Base-by-base conservation (phyloP, 35 echinoderm and acorn worm species). In the Lytechinus variegatus region DNA sequence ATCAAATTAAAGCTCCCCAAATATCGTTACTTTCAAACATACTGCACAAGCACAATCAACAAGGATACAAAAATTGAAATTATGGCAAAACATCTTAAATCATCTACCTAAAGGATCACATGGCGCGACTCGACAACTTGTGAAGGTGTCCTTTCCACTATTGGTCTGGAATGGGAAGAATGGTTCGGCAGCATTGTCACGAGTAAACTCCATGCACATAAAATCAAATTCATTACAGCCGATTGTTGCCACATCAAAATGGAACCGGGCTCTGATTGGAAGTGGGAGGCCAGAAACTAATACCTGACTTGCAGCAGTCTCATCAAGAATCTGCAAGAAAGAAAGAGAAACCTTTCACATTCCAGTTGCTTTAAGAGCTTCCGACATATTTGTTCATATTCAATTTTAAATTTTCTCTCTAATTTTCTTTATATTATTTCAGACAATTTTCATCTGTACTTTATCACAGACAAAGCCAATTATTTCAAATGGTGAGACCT, bases 151-250 rank as follows among this genome's bases (percentile, higher is more conserved):
- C 89, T 55, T 86, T 2, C 95, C 95, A 54, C 28, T 90, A 11
- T 54, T 89, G 11, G 95, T 79, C 29, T 89, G 61, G 72, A 95
- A 95, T 9, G 86, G 86, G 91, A 95, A 95, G 87, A 57, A 87
- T 11, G 96, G 96, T 86, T 54, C 61, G 44, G 97, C 56, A 51
- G 92, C 27, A 16, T 97, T 94, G 57, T 94, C 95, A 56, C 96
- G 94, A 21, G 94, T 86, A 55, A 98, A 97, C 86, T 98, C 97
- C 53, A 98, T 51, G 57, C 97, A 98, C 95, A 98, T 96, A 44
- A 94, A 98, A 53, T 66, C 44, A 53, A 95, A 98, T 1, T 95
- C 72, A 13, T 87, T 95, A 89, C 97, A 98, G 52, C 97, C 97
- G 51, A 98, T 56, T 7, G 86, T 61, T 19, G 29, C 93, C 3